These are phyloP conservation scores for Aphodius sticticus DNA, from an alignment of 2,888 invertebrate genomes.

Conservation along the genomic window DNA sequence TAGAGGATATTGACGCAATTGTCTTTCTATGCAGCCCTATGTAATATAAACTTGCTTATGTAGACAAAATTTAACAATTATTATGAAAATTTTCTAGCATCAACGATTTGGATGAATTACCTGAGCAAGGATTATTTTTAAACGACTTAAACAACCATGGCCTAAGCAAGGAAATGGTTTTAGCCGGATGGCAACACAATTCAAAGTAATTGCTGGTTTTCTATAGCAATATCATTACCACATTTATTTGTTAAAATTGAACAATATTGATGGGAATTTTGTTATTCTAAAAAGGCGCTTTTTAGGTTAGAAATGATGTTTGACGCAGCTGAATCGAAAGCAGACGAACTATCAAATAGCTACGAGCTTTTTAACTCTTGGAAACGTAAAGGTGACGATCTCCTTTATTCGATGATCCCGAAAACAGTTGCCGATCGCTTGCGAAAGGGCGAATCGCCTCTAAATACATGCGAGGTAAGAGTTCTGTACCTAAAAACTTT, in stretches of 20 bases:
- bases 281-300: background rate
- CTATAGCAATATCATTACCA: background rate
- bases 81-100: constrained; percentile 63
- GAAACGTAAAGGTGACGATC: constrained; percentile 85
- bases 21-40: constrained; percentile 89
- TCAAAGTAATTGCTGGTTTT: constrained; percentile 63
- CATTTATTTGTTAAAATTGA: background rate
- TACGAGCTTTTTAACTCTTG: constrained; percentile 81
- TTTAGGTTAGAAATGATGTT: constrained; percentile 78
- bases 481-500: background rate
- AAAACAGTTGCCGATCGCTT: constrained; percentile 83
- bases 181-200: constrained; percentile 86
- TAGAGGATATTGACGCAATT: constrained; percentile 81
- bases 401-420: constrained; percentile 93
- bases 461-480: constrained; percentile 79
- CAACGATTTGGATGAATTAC: constrained; percentile 83
- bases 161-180: constrained; percentile 81
- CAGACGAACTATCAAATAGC: constrained; percentile 80
- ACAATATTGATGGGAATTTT: too few relatives aligned
- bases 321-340: constrained; percentile 82
- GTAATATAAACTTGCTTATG: constrained; percentile 62
- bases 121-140: constrained; percentile 79
- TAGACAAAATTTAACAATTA: background rate
- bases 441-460: constrained; percentile 76
- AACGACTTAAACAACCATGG: constrained; percentile 89